Percentiles rank a stretch among this genome's conserved stretches.
Conservation (phyloP, 2,888 invertebrate species). For the Pterostichus madidus region DNA sequence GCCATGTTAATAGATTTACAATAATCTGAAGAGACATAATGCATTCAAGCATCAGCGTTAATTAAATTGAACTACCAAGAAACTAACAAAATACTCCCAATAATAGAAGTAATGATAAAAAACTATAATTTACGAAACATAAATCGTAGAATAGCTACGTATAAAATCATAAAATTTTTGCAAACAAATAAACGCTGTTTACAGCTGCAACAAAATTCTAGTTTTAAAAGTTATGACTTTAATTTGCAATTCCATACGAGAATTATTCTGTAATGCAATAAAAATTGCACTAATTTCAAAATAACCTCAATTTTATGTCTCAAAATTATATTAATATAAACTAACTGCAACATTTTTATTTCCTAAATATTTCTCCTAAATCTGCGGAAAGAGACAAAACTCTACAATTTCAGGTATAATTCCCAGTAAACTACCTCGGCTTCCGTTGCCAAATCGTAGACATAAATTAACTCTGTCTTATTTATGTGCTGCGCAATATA, state of each 20-base stretch:
- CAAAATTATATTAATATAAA: slow-evolving; percentile 21
- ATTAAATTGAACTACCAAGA: neutral
- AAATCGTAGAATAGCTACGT: neutral
- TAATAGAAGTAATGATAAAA: too few relatives aligned
- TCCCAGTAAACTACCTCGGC: slow-evolving; percentile 26
- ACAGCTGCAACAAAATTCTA: slow-evolving; percentile 9
- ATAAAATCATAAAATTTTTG: slow-evolving; percentile 9
- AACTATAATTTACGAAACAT: slow-evolving; percentile 2
- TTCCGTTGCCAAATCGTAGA: slow-evolving; percentile 39
- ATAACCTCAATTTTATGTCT: neutral
- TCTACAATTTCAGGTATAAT: slow-evolving; percentile 32
- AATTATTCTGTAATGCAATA: slow-evolving; percentile 5
- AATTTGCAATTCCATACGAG: slow-evolving; percentile 12
- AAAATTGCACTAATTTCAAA: slow-evolving; percentile 24
- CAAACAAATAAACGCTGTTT: slow-evolving; percentile 14
- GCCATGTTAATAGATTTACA: slow-evolving; percentile 34
- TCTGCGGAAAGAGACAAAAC: slow-evolving; percentile 13
- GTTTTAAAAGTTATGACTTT: slow-evolving; percentile 3
- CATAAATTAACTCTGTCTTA: slow-evolving; percentile 27
- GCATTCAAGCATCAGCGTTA: neutral
- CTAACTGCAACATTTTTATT: slow-evolving; percentile 1
- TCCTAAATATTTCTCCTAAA: slow-evolving; percentile 21
- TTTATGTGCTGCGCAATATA: slow-evolving; percentile 43
- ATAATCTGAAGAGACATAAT: slow-evolving; percentile 29
- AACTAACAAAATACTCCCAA: too few relatives aligned